A percentile compares a stretch with the other conserved stretches of the same genome.
Evolutionary conservation across 2,113 vertebrate species (phyloP).

Genomic region (Channa maculata): DNA sequence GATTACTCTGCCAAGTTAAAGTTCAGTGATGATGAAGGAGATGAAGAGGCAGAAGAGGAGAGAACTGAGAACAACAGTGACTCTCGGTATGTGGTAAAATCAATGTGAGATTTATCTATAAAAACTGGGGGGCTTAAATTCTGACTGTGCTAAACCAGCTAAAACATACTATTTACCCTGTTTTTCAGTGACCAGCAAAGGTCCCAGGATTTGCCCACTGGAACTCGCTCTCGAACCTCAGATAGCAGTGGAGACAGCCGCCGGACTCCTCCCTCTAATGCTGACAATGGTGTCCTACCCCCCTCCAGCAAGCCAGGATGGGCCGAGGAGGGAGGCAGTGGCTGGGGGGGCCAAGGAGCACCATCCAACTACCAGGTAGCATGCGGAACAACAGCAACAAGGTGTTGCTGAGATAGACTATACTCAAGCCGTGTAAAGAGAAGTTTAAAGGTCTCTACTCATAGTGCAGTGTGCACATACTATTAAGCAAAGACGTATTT

Average conservation of each 20-base stretch:
- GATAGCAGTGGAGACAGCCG: slow-evolving; percentile 78
- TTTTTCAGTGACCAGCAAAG: slow-evolving; percentile 74
- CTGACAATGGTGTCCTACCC: slow-evolving; percentile 80
- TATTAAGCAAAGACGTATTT: not conserved
- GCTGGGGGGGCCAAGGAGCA: slow-evolving; percentile 79
- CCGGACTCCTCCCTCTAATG: slow-evolving; percentile 81
- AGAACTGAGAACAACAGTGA: slow-evolving; percentile 78
- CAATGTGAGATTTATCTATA: not conserved
- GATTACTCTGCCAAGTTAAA: slow-evolving; percentile 95
- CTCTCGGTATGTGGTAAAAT: slow-evolving; percentile 73
- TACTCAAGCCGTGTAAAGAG: not conserved
- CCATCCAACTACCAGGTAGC: slow-evolving; percentile 86
- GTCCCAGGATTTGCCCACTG: slow-evolving; percentile 72
- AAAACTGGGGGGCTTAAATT: not conserved
- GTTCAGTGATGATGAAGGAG: slow-evolving; percentile 95
- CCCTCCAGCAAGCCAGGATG: slow-evolving; percentile 87
- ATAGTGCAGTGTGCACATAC: not conserved
- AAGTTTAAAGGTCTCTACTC: slow-evolving; percentile 1
- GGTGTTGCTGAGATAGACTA: not conserved
- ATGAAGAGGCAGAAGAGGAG: slow-evolving; percentile 89
- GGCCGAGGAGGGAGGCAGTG: slow-evolving; percentile 85
- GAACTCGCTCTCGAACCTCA: slow-evolving; percentile 71
- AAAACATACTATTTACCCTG: not conserved
- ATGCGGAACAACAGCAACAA: not conserved
- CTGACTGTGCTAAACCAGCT: not conserved